Base-by-base conservation (phyloP, 1,140 invertebrate genomes). In the Megalonaias nervosa region DNA sequence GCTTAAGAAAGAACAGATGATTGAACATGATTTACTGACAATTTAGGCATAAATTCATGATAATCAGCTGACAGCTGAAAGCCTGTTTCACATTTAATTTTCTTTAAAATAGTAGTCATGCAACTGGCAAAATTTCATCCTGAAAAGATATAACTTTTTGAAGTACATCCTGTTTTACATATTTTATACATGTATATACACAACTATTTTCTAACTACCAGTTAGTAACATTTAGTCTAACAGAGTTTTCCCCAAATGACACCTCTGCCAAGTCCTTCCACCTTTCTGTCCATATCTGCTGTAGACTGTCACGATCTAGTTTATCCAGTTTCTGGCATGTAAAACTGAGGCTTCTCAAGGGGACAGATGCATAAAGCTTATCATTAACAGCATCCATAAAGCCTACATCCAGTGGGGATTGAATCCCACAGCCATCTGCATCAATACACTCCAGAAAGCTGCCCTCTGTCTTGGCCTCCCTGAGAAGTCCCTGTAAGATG, bases 301-400 rank as follows among this genome's bases (percentile, higher is more conserved):
- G 67, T 55, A 78, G 69, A 78, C 76, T 78, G n/a, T 78, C 76
- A 16, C 68, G 14, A 64, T 78, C 76, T 56, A 78, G 16, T 69
- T 78, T 78, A n/a, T 78, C 71, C 1, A 78, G 60, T 56, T 69
- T 78, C 17, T 55, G 61, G 56, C 76, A 78, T 11, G 76, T 72
- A 48, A 78, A 74, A 48, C 62, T 71, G 4, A 78, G 38, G 9
- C n/a, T 57, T 69, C 76, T 61, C 55, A 78, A 21, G 13, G 76
- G 76, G 31, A 69, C 55, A 60, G 16, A n/a, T 17, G 65, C 21
- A 17, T 56, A 16, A 58, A 78, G n/a, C 61, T 78, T 78, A 38
- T 78, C 76, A 17, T 58, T 67, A 23, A 78, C 17, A 12, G 59
- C 65, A 64, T 78, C 76, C 3, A 78, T 64, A 62, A 78, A 64